phyloP scores from a whole-genome alignment of 2,797 vertebrate genomes.

The Graptemys geographica region DNA sequence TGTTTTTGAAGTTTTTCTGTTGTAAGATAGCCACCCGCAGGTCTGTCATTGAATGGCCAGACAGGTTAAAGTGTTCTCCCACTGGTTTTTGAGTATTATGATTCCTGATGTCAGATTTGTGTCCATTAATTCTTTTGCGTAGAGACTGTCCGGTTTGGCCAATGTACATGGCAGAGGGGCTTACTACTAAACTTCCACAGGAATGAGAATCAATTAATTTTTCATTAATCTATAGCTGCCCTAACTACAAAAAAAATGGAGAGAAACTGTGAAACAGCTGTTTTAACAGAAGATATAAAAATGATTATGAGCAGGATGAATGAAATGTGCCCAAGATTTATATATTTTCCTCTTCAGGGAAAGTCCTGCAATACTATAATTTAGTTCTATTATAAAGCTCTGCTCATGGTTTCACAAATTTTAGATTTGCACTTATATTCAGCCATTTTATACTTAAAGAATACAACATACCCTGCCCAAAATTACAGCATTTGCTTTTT shows the following conservation, averaged over 20 bases:
- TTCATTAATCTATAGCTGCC: not conserved
- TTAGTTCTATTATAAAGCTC: not conserved
- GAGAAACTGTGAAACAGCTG: not conserved
- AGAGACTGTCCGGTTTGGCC: too few relatives aligned
- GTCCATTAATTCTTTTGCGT: too few relatives aligned
- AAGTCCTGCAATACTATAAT: not conserved
- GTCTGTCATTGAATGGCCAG: too few relatives aligned
- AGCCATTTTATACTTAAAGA: not conserved
- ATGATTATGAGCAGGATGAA: not conserved
- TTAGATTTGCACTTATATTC: not conserved
- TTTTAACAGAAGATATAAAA: not conserved
- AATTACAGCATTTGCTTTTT: not conserved
- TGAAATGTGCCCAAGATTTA: not conserved
- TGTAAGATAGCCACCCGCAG: too few relatives aligned
- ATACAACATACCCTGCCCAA: rapidly evolving
- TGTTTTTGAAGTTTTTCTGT: too few relatives aligned
- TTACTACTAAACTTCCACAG: not conserved
- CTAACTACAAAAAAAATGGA: not conserved
- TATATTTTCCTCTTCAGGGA: not conserved
- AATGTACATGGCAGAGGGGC: too few relatives aligned
- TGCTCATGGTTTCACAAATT: not conserved
- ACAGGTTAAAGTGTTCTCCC: too few relatives aligned
- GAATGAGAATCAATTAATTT: not conserved
- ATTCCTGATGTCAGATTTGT: too few relatives aligned
- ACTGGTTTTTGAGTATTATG: too few relatives aligned